These are phyloP conservation scores for Pipistrellus pipistrellus DNA, from an alignment of 2,797 vertebrate species.

Conservation along the genomic window DNA sequence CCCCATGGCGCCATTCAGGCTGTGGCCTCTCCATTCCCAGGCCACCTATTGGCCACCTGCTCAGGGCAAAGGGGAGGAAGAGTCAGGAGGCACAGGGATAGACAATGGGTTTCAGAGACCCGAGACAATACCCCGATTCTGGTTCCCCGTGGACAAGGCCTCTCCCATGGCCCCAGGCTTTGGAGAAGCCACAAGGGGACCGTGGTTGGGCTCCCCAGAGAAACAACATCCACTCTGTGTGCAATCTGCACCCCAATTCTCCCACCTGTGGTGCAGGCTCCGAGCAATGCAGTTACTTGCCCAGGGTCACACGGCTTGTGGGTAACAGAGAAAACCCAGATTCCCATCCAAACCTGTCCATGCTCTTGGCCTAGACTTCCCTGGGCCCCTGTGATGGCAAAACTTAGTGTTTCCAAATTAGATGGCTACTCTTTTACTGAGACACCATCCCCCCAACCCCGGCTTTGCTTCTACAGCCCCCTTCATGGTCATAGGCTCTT, in stretches of 20 bases:
- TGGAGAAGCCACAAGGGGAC: neutral
- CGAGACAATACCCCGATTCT: slow-evolving; percentile 62
- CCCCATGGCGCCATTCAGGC: neutral
- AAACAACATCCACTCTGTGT: neutral
- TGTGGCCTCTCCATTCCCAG: neutral
- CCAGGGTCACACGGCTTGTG: neutral
- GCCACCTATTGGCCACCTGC: neutral
- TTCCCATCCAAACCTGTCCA: neutral
- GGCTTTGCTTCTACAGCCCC: neutral
- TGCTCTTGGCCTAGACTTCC: neutral
- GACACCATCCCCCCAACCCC: too few species aligned
- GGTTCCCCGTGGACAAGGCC: neutral
- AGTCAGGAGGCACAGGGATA: neutral
- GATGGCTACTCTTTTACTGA: neutral
- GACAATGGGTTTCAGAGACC: slow-evolving; percentile 61
- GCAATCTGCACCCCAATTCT: neutral
- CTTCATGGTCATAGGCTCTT: neutral
- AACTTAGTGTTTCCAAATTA: slow-evolving; percentile 21
- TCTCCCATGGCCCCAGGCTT: slow-evolving; percentile 31
- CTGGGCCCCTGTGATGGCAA: neutral
- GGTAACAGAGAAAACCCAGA: neutral
- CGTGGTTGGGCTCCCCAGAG: neutral
- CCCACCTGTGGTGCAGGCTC: neutral
- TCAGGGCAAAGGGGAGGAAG: neutral
- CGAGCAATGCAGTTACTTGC: neutral